Percentiles rank a stretch among this genome's conserved stretches.
Conservation (phyloP, 2,797 vertebrate genomes). For the Crax fasciolata region DNA sequence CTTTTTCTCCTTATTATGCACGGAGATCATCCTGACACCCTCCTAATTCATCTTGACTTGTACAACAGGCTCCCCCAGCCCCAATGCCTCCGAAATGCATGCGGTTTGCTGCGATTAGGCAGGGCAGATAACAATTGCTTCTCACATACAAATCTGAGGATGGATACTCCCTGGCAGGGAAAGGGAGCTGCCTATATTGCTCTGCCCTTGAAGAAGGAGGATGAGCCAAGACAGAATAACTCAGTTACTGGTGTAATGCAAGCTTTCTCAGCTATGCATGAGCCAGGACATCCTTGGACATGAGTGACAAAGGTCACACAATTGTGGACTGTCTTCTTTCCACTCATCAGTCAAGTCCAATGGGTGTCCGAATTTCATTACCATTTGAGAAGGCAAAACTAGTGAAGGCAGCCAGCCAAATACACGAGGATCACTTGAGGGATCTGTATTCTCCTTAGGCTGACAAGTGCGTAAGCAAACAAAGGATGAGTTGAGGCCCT, state of each 20-base stretch:
- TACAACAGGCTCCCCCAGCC: conserved; percentile 11
- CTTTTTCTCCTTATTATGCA: background rate
- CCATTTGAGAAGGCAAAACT: background rate
- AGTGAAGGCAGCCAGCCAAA: background rate
- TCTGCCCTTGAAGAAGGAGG: background rate
- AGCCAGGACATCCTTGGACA: background rate
- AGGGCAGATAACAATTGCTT: conserved; percentile 15
- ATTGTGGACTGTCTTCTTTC: background rate
- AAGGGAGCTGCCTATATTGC: background rate
- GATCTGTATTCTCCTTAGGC: background rate
- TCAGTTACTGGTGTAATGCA: background rate
- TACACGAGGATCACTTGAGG: background rate
- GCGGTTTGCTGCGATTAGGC: background rate
- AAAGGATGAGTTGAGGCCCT: background rate
- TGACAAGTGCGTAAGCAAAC: background rate
- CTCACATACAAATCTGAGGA: background rate
- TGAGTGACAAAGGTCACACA: background rate
- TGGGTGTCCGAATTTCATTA: fast-evolving
- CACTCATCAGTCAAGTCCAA: background rate
- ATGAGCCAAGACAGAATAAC: background rate
- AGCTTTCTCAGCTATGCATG: background rate
- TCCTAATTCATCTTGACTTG: conserved; percentile 58
- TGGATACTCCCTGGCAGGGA: background rate
- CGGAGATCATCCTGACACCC: conserved; percentile 9
- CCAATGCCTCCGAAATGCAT: conserved; percentile 13